Evolutionary conservation across 2,888 invertebrate species (phyloP).

Genomic region (Steinernema scapterisci): DNA sequence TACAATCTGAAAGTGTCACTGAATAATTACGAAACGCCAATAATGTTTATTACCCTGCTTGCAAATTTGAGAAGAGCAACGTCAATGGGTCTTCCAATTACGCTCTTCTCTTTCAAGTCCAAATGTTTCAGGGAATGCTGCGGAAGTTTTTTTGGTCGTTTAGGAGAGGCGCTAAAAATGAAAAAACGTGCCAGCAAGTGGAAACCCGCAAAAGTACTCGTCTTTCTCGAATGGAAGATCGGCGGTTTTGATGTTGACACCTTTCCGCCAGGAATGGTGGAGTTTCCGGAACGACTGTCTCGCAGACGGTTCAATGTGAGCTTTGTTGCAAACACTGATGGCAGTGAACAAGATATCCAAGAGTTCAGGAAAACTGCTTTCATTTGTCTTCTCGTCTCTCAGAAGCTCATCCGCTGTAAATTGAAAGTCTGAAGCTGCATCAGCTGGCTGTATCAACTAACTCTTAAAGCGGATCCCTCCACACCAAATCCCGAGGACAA

Average conservation of each 20-base stretch:
- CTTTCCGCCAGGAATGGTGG: constrained; percentile 8
- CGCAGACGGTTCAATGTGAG: constrained; percentile 38
- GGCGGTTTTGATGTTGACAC: constrained; percentile 21
- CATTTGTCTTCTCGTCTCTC: constrained; percentile 2
- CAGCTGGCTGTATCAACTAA: too few species aligned
- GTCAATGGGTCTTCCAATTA: constrained; percentile 40
- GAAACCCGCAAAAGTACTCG: too few species aligned
- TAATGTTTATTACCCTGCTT: constrained; percentile 6
- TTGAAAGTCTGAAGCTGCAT: too few species aligned
- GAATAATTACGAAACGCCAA: background rate
- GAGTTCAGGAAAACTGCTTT: constrained; percentile 29
- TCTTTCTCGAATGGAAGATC: constrained; percentile 2
- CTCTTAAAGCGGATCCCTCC: constrained; percentile 26
- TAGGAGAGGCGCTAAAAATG: too few species aligned
- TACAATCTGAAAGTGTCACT: background rate
- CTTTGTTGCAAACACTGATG: constrained; percentile 46
- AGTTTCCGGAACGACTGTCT: background rate
- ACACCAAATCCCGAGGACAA: constrained; percentile 47
- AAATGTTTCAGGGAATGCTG: constrained; percentile 35
- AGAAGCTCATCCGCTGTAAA: constrained; percentile 33
- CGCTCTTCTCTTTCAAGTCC: constrained; percentile 38
- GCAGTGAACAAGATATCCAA: constrained; percentile 38
- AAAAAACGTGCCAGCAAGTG: too few species aligned
- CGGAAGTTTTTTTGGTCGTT: background rate
- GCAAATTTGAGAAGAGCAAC: constrained; percentile 49